Evolutionary conservation across 2,113 vertebrate species (phyloP).

Genomic region (Geococcyx californianus): DNA sequence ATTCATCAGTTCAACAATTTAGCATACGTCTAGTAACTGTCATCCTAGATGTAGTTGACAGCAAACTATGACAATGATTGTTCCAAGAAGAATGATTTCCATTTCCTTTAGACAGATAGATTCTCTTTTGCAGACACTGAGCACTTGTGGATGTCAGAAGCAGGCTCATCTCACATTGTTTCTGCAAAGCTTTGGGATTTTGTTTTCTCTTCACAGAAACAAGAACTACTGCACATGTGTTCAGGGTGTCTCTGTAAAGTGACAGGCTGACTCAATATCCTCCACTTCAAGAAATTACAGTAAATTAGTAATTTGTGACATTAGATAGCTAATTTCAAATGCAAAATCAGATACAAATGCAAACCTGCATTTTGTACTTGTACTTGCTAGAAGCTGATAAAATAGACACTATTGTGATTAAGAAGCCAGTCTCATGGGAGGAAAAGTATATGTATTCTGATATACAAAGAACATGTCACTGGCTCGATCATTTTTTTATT

Average conservation of each 20-base stretch:
- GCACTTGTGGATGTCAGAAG: neutral
- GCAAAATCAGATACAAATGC: neutral
- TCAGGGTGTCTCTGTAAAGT: neutral
- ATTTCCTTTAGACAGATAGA: neutral
- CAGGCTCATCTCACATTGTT: neutral
- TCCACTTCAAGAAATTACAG: neutral
- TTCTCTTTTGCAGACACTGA: neutral
- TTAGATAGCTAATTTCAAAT: neutral
- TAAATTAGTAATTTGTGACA: neutral
- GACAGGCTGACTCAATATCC: neutral
- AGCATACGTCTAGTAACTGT: neutral
- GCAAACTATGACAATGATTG: neutral
- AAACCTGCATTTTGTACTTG: neutral
- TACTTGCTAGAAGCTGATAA: neutral
- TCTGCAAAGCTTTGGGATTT: neutral
- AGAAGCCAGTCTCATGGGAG: neutral
- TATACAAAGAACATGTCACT: neutral
- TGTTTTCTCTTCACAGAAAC: neutral
- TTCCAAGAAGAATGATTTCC: neutral
- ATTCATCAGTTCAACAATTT: neutral
- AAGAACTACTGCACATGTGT: neutral
- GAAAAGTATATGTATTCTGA: neutral
- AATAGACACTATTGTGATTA: neutral
- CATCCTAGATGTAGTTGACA: neutral
- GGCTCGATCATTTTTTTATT: neutral